Percentiles rank a stretch among this genome's conserved stretches.
phyloP scores from a whole-genome alignment of 2,797 vertebrate genomes.

The Avahi laniger region DNA sequence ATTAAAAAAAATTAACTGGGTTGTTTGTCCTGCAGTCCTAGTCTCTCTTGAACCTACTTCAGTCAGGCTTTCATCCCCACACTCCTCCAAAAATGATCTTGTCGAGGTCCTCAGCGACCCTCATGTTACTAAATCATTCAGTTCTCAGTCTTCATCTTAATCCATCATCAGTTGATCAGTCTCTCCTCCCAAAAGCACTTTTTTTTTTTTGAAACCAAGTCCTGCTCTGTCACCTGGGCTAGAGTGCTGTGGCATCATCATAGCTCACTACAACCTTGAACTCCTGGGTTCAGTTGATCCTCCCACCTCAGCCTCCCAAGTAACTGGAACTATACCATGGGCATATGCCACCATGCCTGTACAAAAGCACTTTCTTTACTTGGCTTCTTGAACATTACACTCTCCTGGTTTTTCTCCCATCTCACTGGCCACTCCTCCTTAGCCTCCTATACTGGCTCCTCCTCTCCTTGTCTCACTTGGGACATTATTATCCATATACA shows the following conservation, averaged over 20 bases:
- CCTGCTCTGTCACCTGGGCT: too few species aligned
- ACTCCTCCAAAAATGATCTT: background rate
- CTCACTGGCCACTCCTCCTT: too few species aligned
- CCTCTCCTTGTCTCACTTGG: conserved; percentile 89
- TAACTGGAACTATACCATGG: too few species aligned
- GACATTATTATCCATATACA: background rate
- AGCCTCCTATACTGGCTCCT: conserved; percentile 84
- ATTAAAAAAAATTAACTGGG: background rate
- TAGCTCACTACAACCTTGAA: too few species aligned
- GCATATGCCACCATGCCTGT: too few species aligned
- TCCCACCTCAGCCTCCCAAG: too few species aligned
- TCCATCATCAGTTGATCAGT: background rate
- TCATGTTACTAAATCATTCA: background rate
- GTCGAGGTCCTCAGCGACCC: background rate
- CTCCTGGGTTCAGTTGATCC: too few species aligned
- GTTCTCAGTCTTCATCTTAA: conserved; percentile 4
- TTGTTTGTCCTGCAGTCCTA: background rate
- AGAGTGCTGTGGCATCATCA: too few species aligned
- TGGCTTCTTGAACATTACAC: too few species aligned
- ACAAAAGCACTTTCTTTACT: too few species aligned
- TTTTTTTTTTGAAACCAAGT: background rate
- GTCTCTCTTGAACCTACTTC: conserved; percentile 2
- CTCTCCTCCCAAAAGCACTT: background rate
- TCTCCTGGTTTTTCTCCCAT: too few species aligned
- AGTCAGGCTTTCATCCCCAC: background rate